Evolutionary conservation across 2,113 vertebrate genomes (phyloP), one percentile per base, ranked within the genome.

Genomic region (Eubucco bourcierii): DNA sequence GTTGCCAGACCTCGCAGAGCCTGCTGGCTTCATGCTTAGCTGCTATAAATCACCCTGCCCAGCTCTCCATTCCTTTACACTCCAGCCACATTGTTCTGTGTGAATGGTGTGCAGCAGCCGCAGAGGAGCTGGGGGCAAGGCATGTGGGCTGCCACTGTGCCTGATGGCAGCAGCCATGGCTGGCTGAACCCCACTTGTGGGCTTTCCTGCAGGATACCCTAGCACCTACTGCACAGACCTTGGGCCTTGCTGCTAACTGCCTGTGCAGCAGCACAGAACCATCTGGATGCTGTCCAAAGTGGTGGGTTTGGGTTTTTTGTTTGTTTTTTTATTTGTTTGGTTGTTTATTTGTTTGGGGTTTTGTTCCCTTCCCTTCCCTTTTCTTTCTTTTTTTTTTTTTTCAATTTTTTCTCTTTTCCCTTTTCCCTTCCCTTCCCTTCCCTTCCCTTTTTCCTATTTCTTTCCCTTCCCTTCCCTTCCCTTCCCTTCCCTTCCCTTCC

Each of bases 81-180:
- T 77, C 65, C 84, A 80, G 83, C 70, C 56, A 6, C 84, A 8
- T 13, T 37, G 12, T 86, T 86, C 76, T 63, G 15, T 44, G 27
- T 41, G 79, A 82, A 80, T 33, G 61, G 44, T 53, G 58, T 5
- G 12, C 50, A 76, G 81, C 28, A 72, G 81, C 33, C 47, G 52
- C 82, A 68, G 84, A 72, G 84, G 84, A 68, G 58, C 89, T 75
- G 78, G 60, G 64, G 87, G 65, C 64, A 66, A 61, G 93, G 81
- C 74, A 73, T 46, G 18, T 10, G 66, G 46, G 21, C 58, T 81
- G 58, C 33, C 31, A 21, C 18, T 65, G 80, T 50, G 63, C 61
- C 88, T 93, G 58, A 44, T 79, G 56, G 80, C 74, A 81, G 46
- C 61, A 55, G 39, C 47, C 34, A 46, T 31, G 50, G 63, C 34